Evolutionary conservation across 2,888 invertebrate species (phyloP).

Genomic region (Lasioglossum figueresi): DNA sequence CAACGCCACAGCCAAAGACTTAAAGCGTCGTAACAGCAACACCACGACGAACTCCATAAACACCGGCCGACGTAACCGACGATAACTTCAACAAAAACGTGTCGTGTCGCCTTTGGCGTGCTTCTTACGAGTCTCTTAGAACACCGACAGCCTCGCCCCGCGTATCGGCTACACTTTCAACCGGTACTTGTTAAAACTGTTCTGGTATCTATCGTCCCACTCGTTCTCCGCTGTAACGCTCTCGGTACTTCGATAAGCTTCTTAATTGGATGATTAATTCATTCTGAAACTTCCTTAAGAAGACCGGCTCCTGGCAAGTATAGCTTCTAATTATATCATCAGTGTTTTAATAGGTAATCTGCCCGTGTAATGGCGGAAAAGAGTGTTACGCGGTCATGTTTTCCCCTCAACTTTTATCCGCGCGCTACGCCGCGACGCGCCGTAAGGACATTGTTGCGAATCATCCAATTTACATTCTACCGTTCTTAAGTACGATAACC

Average conservation of each 20-base stretch:
- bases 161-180: slow-evolving; percentile 25
- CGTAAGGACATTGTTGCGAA: not conserved
- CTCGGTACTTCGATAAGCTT: slow-evolving; percentile 20
- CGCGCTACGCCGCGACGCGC: too few relatives aligned
- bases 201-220: slow-evolving; percentile 1
- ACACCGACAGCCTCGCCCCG: not conserved
- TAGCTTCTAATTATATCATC: slow-evolving; percentile 8
- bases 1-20: slow-evolving; percentile 55
- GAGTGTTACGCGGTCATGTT: slow-evolving; percentile 8
- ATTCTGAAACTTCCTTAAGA: slow-evolving; percentile 11
- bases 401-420: not conserved
- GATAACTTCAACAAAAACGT: slow-evolving; percentile 54
- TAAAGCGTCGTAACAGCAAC: slow-evolving; percentile 75
- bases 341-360: slow-evolving; percentile 10
- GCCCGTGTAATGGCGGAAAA: not conserved
- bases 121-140: slow-evolving; percentile 46
- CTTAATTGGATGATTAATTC: slow-evolving; percentile 23
- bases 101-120: slow-evolving; percentile 55
- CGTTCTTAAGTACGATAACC: not conserved
- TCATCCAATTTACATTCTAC: not conserved
- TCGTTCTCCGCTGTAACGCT: not conserved
- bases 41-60: slow-evolving; percentile 71
- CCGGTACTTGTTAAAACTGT: slow-evolving; percentile 33
- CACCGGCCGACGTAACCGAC: slow-evolving; percentile 74
- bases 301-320: not conserved